Base-by-base conservation (phyloP, 2,888 invertebrate genomes). In the Apamea crenata region DNA sequence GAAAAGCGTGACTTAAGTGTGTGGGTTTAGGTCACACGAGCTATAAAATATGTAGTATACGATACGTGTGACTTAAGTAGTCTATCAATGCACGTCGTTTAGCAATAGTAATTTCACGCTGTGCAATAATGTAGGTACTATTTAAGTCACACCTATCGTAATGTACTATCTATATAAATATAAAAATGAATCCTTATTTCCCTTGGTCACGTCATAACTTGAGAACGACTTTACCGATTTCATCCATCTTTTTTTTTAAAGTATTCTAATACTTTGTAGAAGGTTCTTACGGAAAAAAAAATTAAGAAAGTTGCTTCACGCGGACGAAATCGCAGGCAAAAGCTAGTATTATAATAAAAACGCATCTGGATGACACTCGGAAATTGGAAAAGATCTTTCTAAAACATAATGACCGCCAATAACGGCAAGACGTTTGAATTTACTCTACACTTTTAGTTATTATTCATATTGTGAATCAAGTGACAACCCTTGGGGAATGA, bases 401-500 rank as follows among this genome's bases (percentile, higher is more conserved):
- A 63, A 67, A 74, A 75, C 36, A 75, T 82, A 56, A 82, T 82
- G 44, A 36, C 76, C 14, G 75, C 44, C 14, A 36, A 56, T 47
- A 56, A 47, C 47, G 68, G 77, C 68, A 63, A 68, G 44, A 40
- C 21, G 14, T 75, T 82, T 68, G 53, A 80, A 40, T 73, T 59
- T 40, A 75, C 80, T 80, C 61, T 75, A 80, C 77, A 85, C 6
- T 50, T 68, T 56, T 65, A 63, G n/a, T 50, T 69, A n/a, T 68
- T 47, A 63, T 72, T 75, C 65, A 65, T 21, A 74, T 61, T 84
- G 40, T 77, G 67, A 68, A 77, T 32, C n/a, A 21, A 68, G 32
- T 73, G 50, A 69, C 69, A 85, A 68, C 36, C 36, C 32, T 74
- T 61, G 47, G 69, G 16, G 25, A 66, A 73, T 67, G 47, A 69